These are phyloP conservation scores for Siphamia tubifer DNA, from an alignment of 2,113 vertebrate species.

Conservation along the genomic window DNA sequence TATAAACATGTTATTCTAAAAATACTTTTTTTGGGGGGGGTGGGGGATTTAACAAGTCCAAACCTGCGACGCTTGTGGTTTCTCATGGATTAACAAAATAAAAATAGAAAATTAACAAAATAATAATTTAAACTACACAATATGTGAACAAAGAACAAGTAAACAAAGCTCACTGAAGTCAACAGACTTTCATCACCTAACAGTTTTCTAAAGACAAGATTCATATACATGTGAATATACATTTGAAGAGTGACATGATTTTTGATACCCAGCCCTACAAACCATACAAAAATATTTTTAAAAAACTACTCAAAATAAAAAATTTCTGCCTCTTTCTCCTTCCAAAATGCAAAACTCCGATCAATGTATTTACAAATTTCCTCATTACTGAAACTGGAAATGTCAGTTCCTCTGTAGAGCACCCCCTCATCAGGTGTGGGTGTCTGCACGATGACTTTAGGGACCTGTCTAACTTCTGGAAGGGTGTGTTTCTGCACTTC, in stretches of 20 bases:
- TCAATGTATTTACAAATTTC: slow-evolving; percentile 94
- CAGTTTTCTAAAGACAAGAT: not conserved
- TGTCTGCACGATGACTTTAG: slow-evolving; percentile 69
- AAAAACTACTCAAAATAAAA: slow-evolving; percentile 83
- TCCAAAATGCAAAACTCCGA: slow-evolving; percentile 98
- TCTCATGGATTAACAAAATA: not conserved
- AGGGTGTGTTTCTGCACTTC: slow-evolving; percentile 52
- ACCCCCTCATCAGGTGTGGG: slow-evolving; percentile 57
- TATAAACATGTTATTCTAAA: not conserved
- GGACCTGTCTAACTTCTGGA: slow-evolving; percentile 54
- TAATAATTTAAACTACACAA: slow-evolving; percentile 11
- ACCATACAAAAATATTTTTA: slow-evolving; percentile 54
- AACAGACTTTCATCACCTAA: not conserved
- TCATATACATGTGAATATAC: not conserved
- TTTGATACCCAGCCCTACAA: slow-evolving; percentile 31
- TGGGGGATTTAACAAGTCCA: not conserved
- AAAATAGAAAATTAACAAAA: slow-evolving; percentile 49
- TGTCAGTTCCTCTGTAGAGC: slow-evolving; percentile 52
- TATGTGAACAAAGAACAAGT: slow-evolving; percentile 1
- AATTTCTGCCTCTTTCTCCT: slow-evolving; percentile 95
- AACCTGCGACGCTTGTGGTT: not conserved
- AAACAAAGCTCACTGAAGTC: too few relatives aligned
- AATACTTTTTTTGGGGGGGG: not conserved
- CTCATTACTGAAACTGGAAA: slow-evolving; percentile 81
- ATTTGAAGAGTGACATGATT: not conserved